These are phyloP conservation scores for Orthosia gothica DNA, from an alignment of 2,888 invertebrate genomes.

Conservation along the genomic window DNA sequence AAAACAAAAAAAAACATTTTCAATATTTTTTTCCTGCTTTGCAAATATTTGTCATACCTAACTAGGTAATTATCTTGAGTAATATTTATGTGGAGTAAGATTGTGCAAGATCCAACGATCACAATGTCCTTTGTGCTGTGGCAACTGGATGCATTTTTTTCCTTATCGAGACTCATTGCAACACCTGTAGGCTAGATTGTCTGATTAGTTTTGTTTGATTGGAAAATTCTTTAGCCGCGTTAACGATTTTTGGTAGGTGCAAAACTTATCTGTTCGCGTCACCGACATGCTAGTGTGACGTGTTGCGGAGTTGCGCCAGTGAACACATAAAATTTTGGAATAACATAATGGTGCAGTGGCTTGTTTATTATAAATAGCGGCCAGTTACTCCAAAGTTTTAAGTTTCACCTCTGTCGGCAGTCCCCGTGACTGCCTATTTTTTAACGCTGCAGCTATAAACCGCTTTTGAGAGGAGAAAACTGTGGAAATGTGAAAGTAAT, in stretches of 20 bases:
- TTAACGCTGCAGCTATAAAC: background rate
- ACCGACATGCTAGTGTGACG: too few species aligned
- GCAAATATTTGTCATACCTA: background rate
- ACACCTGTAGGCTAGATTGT: constrained; percentile 4
- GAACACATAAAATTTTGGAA: too few species aligned
- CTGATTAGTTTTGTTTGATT: background rate
- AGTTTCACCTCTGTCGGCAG: too few species aligned
- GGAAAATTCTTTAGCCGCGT: too few species aligned
- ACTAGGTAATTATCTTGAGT: constrained; percentile 7
- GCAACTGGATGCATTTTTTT: constrained; percentile 31
- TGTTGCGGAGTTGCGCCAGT: too few species aligned
- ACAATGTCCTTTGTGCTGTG: constrained; percentile 42
- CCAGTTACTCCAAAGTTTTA: too few species aligned
- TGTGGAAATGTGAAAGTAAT: background rate
- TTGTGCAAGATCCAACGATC: constrained; percentile 22
- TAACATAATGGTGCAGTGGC: too few species aligned
- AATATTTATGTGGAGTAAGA: constrained; percentile 14
- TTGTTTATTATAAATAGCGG: too few species aligned
- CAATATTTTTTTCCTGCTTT: too few species aligned
- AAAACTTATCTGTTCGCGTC: too few species aligned
- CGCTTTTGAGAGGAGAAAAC: background rate
- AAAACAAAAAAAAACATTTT: too few species aligned
- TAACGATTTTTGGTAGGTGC: too few species aligned
- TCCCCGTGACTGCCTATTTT: background rate
- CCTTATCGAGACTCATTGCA: constrained; percentile 35